A percentile compares a stretch with the other conserved stretches of the same genome.
Evolutionary conservation across 2,797 vertebrate species (phyloP).

Genomic region (Alectoris magna): DNA sequence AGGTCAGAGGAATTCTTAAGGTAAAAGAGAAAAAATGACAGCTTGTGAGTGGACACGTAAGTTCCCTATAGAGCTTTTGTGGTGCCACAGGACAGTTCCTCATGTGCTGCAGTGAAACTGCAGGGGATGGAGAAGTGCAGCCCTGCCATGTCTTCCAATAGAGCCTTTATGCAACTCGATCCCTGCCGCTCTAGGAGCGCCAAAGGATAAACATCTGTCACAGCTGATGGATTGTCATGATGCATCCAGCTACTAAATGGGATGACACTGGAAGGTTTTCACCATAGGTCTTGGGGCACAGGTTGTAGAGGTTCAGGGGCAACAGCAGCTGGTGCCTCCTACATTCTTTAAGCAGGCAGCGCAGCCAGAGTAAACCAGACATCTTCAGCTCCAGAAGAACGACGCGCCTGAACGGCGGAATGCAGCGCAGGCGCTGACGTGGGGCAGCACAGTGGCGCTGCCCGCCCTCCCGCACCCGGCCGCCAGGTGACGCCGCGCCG

Average conservation of each 20-base stretch:
- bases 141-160: neutral
- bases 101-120: too few relatives aligned
- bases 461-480: neutral
- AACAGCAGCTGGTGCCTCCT: neutral
- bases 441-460: neutral
- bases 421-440: too few relatives aligned
- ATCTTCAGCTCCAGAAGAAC: neutral
- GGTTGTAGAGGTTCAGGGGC: neutral
- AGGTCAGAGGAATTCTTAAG: neutral
- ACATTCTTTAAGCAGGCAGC: too few relatives aligned
- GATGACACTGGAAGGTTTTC: neutral
- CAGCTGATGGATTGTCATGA: accelerated
- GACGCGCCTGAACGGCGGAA: neutral
- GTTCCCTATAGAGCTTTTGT: neutral
- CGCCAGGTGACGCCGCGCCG: neutral
- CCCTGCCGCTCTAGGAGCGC: neutral
- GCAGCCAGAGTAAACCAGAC: accelerated
- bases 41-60: neutral
- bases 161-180: neutral
- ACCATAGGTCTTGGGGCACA: neutral
- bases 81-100: too few relatives aligned
- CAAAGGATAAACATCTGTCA: neutral
- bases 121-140: neutral
- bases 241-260: neutral
- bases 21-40: neutral